Conservation (phyloP, 2,797 vertebrate species). For the Eleutherodactylus coqui region DNA sequence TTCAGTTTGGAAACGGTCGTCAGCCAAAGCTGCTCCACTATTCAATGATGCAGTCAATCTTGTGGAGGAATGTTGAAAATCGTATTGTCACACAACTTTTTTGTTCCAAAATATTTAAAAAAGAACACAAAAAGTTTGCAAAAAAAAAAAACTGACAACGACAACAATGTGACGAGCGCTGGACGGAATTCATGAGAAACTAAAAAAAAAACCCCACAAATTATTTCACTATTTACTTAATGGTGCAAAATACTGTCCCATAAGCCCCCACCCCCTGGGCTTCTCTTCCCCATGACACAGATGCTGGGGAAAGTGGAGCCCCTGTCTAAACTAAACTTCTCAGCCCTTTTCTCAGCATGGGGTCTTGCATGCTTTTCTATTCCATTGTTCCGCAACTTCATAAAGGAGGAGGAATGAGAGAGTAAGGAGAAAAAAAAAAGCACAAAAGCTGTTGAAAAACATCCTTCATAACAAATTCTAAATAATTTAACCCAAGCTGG, state of each 20-base stretch:
- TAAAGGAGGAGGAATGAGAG: constrained; percentile 70
- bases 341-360: constrained; percentile 81
- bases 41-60: constrained; percentile 66
- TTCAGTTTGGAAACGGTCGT: constrained; percentile 75
- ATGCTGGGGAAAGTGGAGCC: constrained; percentile 78
- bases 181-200: constrained; percentile 33
- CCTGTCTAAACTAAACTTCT: constrained; percentile 73
- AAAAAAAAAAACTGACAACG: not conserved
- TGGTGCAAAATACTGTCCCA: constrained; percentile 22
- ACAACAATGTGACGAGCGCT: not conserved
- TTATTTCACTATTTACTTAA: constrained; percentile 50
- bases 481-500: constrained; percentile 70
- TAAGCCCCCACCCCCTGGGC: constrained; percentile 58
- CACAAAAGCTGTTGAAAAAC: constrained; percentile 72
- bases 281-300: constrained; percentile 76
- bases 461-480: constrained; percentile 76
- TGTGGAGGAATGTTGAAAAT: constrained; percentile 56
- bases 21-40: constrained; percentile 63
- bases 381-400: constrained; percentile 75
- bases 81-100: constrained; percentile 49
- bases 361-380: constrained; percentile 83
- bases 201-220: constrained; percentile 50
- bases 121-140: not conserved
- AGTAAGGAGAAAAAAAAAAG: constrained; percentile 62
- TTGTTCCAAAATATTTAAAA: not conserved